Base-by-base conservation (phyloP, 2,888 invertebrate genomes). In the Lasioglossum morio region DNA sequence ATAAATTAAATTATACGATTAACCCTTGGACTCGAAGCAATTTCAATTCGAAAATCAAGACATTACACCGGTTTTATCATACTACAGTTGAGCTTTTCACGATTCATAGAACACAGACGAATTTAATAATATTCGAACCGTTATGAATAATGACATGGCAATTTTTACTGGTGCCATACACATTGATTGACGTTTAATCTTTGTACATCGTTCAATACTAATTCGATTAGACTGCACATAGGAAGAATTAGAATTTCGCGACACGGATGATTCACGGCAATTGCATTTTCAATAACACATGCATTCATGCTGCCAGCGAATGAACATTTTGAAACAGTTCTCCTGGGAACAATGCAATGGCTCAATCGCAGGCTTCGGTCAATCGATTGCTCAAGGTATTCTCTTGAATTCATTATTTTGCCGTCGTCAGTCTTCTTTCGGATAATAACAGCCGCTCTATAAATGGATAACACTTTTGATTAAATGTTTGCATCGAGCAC, bases 311-410 rank as follows among this genome's bases (percentile, higher is more conserved):
- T n/a, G 37, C 30, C 48, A 30, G 23, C 23, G 12, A 66, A 27
- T 72, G 63, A 7, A 57, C 73, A 73, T 77, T 79, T 79, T 63
- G 84, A 85, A 79, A 79, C 72, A 27, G 14, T 77, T 63, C 84
- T 72, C 84, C 43, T 12, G 46, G 74, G 73, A 74, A 48, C 69
- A 37, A 57, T 69, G 79, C n/a, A 60, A 46, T 79, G 77, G n/a
- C 84, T 70, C 76, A 40, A 79, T 79, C n/a, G 30, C 5, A 60
- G 60, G 23, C 57, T 73, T 48, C 75, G 8, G 48, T 72, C 40
- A 53, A 83, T 72, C 46, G 46, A 37, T 84, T 85, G 83, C 84
- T 48, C 19, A 73, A 82, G 40, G 69, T 43, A 23, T 77, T 70
- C 69, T 30, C 27, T 40, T 30, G 60, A 74, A 46, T n/a, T 43